These are phyloP conservation scores for Desoria tigrina DNA, from an alignment of 2,888 invertebrate genomes.

Conservation along the genomic window DNA sequence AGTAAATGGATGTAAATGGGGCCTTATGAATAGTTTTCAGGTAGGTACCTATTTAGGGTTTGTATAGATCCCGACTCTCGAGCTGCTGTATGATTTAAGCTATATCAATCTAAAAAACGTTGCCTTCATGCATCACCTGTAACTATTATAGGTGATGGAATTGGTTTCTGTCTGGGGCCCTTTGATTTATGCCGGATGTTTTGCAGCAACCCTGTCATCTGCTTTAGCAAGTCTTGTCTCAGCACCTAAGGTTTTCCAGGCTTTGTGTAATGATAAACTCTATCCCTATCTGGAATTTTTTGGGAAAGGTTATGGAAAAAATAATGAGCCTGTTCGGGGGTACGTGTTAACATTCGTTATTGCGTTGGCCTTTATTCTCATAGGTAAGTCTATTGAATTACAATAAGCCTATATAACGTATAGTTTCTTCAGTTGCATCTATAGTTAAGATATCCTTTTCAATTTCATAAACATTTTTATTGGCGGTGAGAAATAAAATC, in stretches of 20 bases:
- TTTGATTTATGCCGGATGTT: constrained; percentile 89
- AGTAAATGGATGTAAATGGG: constrained; percentile 65
- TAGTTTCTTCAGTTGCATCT: too few species aligned
- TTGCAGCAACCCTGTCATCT: constrained; percentile 94
- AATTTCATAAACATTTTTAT: neutral
- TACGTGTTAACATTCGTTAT: constrained; percentile 89
- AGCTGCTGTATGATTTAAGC: too few species aligned
- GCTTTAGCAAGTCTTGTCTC: constrained; percentile 94
- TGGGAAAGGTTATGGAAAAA: constrained; percentile 83
- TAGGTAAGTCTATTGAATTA: constrained; percentile 65
- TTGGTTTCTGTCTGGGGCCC: constrained; percentile 84
- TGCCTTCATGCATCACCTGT: too few species aligned
- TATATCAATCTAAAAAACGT: too few species aligned
- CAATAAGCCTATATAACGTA: too few species aligned
- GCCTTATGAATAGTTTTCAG: constrained; percentile 77
- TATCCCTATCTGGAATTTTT: constrained; percentile 93
- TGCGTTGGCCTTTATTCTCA: constrained; percentile 79
- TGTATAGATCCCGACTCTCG: too few species aligned
- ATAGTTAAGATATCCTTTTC: too few species aligned
- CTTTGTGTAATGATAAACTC: constrained; percentile 88
- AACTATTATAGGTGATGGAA: constrained; percentile 51
- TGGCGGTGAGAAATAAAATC: neutral
- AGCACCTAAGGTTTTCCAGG: constrained; percentile 71
- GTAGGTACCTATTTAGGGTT: constrained; percentile 57
- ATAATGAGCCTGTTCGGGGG: constrained; percentile 73